Evolutionary conservation across 2,113 vertebrate genomes (phyloP), one percentile per base, ranked within the genome.

Genomic region (Prunella fulvescens): DNA sequence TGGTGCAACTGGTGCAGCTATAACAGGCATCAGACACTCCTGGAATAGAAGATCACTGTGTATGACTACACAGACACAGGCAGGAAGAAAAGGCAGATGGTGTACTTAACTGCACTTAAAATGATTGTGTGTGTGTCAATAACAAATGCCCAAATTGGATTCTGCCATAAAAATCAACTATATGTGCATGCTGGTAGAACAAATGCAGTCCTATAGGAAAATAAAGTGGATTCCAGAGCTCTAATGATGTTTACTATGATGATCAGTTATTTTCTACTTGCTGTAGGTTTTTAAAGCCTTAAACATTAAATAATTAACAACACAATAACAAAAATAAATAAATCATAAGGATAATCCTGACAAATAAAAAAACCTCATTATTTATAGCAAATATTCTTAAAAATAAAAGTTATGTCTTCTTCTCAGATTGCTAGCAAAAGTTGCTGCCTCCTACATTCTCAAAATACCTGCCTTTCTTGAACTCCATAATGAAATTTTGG

Each of bases 41-140:
- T 98, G 97, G 97, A 98, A 97, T 96, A 97, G 97, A 96, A 98
- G 96, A 98, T 96, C 97, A 87, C 95, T 67, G 40, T 78, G 91
- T 94, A 95, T 91, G 96, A 95, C 96, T 98, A 96, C 97, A 96
- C 94, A 98, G 93, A 95, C 97, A 95, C 33, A 97, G 95, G 92
- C 23, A 91, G 96, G 97, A 97, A 97, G 97, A 96, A 96, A 97
- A 98, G 97, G 98, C 98, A 98, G 98, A 98, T 98, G 98, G 98
- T 98, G 83, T 97, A 95, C 97, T 98, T 98, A 98, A 96, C 96
- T 97, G 97, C 97, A 97, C 97, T 98, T 98, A 98, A 97, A 98
- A 97, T 98, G 97, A 98, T 97, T 97, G 97, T 97, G 88, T 93
- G 94, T 97, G 92, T 98, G 97, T 97, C 97, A 97, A 97, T 98